phyloP scores from a whole-genome alignment of 2,113 vertebrate genomes.

The Mirounga angustirostris region DNA sequence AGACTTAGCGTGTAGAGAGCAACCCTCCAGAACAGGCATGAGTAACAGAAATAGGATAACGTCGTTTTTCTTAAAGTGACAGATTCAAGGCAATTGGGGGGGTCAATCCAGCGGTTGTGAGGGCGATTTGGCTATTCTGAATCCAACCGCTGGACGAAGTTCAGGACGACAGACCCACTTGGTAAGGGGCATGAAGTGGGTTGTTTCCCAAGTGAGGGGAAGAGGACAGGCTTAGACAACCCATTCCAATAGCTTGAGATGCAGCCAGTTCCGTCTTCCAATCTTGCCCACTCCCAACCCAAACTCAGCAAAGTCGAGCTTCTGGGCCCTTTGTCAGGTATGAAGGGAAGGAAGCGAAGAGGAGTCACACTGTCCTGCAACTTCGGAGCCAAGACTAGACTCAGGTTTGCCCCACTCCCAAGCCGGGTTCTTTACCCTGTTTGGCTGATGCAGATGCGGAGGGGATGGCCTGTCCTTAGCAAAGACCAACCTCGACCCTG shows the following conservation, averaged over 20 bases:
- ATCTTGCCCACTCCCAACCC: neutral
- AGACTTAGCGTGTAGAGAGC: neutral
- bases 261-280: neutral
- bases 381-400: neutral
- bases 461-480: neutral
- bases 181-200: neutral
- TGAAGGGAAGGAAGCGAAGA: neutral
- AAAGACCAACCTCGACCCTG: neutral
- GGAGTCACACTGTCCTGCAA: neutral
- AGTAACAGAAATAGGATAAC: constrained; percentile 57
- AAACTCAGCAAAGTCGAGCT: neutral
- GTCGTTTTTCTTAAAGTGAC: constrained; percentile 78
- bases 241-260: neutral
- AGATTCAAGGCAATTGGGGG: neutral
- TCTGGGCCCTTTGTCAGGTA: neutral
- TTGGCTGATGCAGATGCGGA: neutral
- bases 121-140: neutral
- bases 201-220: constrained; percentile 33
- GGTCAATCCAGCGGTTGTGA: neutral
- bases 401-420: neutral
- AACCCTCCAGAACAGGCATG: constrained; percentile 45
- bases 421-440: neutral
- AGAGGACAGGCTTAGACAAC: neutral
- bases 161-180: neutral
- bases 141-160: neutral